Conservation (phyloP, 2,888 invertebrate genomes). For the Conus canariensis region DNA sequence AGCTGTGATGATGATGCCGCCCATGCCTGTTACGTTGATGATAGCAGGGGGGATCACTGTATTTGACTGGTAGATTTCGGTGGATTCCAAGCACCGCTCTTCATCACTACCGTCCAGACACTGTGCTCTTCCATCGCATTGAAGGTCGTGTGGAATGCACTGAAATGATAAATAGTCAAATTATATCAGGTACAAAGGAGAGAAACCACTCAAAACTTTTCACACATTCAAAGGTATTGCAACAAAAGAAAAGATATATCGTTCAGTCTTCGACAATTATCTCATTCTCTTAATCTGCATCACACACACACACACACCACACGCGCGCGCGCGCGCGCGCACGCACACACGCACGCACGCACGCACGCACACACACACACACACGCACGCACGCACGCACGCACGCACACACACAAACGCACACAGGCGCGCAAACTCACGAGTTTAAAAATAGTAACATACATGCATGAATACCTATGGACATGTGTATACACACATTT, state of each 20-base stretch:
- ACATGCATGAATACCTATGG: too few relatives aligned
- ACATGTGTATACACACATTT: too few relatives aligned
- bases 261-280: neutral
- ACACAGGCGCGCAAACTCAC: too few relatives aligned
- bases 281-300: neutral
- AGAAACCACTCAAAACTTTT: neutral
- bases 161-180: neutral
- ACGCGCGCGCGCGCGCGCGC: neutral
- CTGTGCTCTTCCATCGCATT: neutral
- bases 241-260: neutral
- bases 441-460: too few relatives aligned
- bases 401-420: neutral
- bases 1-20: neutral
- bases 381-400: neutral
- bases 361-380: neutral
- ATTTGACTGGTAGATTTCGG: too few relatives aligned
- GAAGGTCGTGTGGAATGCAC: slow-evolving; percentile 30
- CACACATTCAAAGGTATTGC: neutral
- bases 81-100: neutral
- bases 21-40: slow-evolving; percentile 22
- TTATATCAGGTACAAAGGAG: neutral
- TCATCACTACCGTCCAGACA: slow-evolving; percentile 9
- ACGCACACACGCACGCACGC: neutral
- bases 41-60: slow-evolving; percentile 25
- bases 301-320: neutral